These are phyloP conservation scores for Calvadosia cruxmelitensis DNA, from an alignment of 30 jellyfish, hydroid and myxozoan species.

Conservation along the genomic window DNA sequence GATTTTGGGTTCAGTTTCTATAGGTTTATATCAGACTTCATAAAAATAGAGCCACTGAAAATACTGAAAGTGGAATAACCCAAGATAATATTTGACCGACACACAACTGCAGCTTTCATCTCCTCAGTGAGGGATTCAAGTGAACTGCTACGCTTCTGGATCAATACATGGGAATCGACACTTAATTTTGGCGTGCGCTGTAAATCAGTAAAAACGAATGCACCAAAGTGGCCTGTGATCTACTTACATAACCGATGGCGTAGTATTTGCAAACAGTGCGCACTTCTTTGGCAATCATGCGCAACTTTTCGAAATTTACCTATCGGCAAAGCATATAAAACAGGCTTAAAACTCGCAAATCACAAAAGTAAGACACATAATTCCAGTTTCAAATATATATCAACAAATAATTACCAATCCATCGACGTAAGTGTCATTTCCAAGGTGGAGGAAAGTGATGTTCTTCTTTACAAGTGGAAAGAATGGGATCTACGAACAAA, in stretches of 20 bases:
- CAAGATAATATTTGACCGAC: too few relatives aligned
- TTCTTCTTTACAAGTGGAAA: constrained; percentile 90
- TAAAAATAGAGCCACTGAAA: too few relatives aligned
- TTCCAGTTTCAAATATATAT: neutral
- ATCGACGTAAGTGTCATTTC: constrained; percentile 88
- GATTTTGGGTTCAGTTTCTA: too few relatives aligned
- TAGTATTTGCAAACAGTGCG: constrained; percentile 91
- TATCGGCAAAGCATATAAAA: constrained; percentile 2
- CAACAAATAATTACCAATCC: constrained; percentile 67
- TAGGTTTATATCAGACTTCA: too few relatives aligned
- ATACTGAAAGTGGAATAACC: too few relatives aligned
- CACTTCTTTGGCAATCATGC: constrained; percentile 96
- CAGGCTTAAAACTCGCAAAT: neutral
- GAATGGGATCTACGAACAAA: constrained; percentile 78
- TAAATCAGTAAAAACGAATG: too few relatives aligned
- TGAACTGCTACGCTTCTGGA: too few relatives aligned
- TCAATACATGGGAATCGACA: too few relatives aligned
- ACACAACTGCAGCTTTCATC: too few relatives aligned
- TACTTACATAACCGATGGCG: constrained; percentile 96
- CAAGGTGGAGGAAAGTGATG: constrained; percentile 77
- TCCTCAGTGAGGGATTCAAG: too few relatives aligned
- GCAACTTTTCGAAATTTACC: constrained; percentile 87
- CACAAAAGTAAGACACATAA: neutral
- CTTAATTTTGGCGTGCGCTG: too few relatives aligned
- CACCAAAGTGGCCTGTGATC: neutral